These are phyloP conservation scores for Leptothorax acervorum DNA, from an alignment of 2,888 invertebrate species.

Conservation along the genomic window DNA sequence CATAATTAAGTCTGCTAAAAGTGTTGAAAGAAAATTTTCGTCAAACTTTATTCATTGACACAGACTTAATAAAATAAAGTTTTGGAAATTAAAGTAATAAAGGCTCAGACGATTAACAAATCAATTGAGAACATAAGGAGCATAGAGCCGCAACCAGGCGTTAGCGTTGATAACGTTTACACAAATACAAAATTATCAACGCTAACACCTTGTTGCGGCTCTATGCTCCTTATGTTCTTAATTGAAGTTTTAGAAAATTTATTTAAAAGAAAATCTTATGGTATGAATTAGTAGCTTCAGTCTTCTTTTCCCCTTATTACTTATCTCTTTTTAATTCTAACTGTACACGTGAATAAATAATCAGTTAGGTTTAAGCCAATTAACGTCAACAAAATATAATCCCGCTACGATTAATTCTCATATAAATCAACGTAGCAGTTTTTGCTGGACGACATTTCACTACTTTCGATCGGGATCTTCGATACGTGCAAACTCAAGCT, in stretches of 20 bases:
- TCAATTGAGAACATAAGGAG: too few relatives aligned
- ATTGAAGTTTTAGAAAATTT: background rate
- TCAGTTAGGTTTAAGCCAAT: background rate
- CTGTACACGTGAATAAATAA: background rate
- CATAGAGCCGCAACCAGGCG: too few relatives aligned
- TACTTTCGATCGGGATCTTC: background rate
- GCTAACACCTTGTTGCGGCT: too few relatives aligned
- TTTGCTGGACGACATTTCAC: background rate
- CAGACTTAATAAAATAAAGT: background rate
- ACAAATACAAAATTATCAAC: too few relatives aligned
- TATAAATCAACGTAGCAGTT: background rate
- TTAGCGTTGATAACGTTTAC: too few relatives aligned
- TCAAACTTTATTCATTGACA: conserved; percentile 9
- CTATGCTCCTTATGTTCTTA: too few relatives aligned
- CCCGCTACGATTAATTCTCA: background rate
- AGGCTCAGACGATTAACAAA: too few relatives aligned
- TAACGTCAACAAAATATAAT: background rate
- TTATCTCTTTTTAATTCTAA: background rate
- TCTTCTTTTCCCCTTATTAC: background rate
- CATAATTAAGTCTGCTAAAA: conserved; percentile 23
- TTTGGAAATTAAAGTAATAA: background rate
- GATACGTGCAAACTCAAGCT: background rate
- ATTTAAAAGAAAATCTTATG: background rate
- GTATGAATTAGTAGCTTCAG: background rate
- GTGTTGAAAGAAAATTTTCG: conserved; percentile 1